Evolutionary conservation across 2,888 invertebrate genomes (phyloP), one percentile per base, ranked within the genome.

Genomic region (Parthenolecanium corni): DNA sequence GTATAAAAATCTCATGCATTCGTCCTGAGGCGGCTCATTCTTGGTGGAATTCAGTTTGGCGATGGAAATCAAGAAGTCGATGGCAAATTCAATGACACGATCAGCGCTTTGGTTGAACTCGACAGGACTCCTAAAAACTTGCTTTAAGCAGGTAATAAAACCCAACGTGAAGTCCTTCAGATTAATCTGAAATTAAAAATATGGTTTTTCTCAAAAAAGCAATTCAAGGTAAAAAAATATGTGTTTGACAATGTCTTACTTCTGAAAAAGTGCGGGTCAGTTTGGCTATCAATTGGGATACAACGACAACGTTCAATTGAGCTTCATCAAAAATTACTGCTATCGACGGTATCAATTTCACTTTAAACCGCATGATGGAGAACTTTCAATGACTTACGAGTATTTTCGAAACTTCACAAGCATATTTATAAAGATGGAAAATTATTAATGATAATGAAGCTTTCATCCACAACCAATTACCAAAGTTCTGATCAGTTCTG

Each of bases 61-160:
- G 1, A 61, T 14, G 18, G 21, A 6, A 2, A 61, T 61, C 73
- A 63, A 20, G 21, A 86, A 88, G 66, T 82, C 83, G 0, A 85
- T 82, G 23, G 83, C 81, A 75, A 86, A 89, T 65, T 82, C 77
- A 1, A 89, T 74, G 0, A 81, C 80, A 40, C 83, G 76, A 68
- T 85, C 82, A 0, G 86, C 82, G 69, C 80, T 80, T 9, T 82
- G 79, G 3, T 49, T 46, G 70, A 85, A 83, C 14, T 80, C 79
- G 67, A 86, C 84, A 12, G 81, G 82, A 56, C 80, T 79, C 1
- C 81, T 77, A 70, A 89, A 79, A 23, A 82, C 76, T 61, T 82
- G 77, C 67, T 79, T 79, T 1, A 87, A 72, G 51, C 82, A 82
- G 69, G 79, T 77, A 42, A 81, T 78, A 68, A 87, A 86, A 42